Base-by-base conservation (phyloP, 2,797 vertebrate genomes). In the Lemur catta region DNA sequence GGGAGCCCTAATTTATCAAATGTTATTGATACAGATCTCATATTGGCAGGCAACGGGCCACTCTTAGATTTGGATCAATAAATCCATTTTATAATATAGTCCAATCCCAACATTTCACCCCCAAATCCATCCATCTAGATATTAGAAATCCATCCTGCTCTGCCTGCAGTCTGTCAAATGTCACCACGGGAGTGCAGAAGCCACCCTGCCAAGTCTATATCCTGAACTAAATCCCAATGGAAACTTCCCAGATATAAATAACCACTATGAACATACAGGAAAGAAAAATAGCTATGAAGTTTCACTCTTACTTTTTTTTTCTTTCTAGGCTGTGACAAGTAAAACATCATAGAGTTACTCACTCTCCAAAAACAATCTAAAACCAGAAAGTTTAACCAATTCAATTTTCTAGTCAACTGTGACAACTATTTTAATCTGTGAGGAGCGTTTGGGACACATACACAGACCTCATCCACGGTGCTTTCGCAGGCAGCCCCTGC, bases 221-320 rank as follows among this genome's bases (percentile, higher is more conserved):
- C 97, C 98, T 96, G 97, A 98, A 98, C 98, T 96, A 98, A 97
- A 98, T 95, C 87, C 97, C 97, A 97, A 35, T 84, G 97, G 97
- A 96, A 98, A 98, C 96, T 97, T 96, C 75, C 84, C 85, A 95
- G 97, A 98, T 98, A 98, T 97, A 97, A 98, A 97, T 90, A 97
- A 98, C 94, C 92, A 97, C 97, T 95, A 96, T 72, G 97, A 98
- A 97, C 95, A 95, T 87, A 97, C 72, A 97, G 95, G 91, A 76
- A 88, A 96, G 87, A 94, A 93, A 97, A 98, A 98, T 33, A 98
- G 90, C 89, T 93, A 97, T 85, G 92, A 72, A 91, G 96, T 97
- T 97, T 93, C 80, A 86, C 93, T 96, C 89, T 96, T 97, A 48
- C 93, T 94, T 82, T 46, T 69, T 80, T 57, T 90, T 84, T 48